Base-by-base conservation (phyloP, 2,113 vertebrate species). In the Crotalus viridis region DNA sequence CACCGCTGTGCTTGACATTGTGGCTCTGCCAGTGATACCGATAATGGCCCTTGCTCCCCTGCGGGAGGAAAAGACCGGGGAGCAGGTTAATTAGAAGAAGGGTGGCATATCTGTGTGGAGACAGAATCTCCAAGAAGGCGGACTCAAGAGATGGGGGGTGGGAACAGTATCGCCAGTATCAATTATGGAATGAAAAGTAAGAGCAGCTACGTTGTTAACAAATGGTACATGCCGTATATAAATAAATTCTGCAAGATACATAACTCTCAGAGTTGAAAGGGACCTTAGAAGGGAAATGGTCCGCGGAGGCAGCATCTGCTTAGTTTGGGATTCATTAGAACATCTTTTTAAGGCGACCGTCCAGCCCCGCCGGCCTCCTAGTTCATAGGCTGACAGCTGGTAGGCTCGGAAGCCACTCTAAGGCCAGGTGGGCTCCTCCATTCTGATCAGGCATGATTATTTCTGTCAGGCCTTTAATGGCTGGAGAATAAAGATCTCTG, bases 11-110 rank as follows among this genome's bases (percentile, higher is more conserved):
- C 96, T 99, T 99, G 96, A 99, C 99, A 98, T 99, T 99, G 98
- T 99, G 99, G 96, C 99, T 99, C 97, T 99, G 99, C 99, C 99
- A 99, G 97, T 99, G 99, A 95, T 99, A 99, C 89, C 98, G 98
- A 97, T 98, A 99, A 96, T 99, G 99, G 17, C 99, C 99, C 97
- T 99, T 99, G 98, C 99, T 99, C 95, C 99, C 99, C 99, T 99
- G 95, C 0, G 7, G 48, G 64, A 85, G 22, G 64, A 85, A 33
- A 33, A 15, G 8, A 0, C 10, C 26, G 3, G 88, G 55, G 1
- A n/a, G 3, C 17, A 2, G 21, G 3, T 86, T 10, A 52, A 15
- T 17, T 0, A 61, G 10, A 33, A 33, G 17, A 55, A 15, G 3
- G 5, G 87, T 3, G 39, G 88, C 15, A 10, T 9, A 10, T 26